Evolutionary conservation across 2,888 invertebrate genomes (phyloP), one percentile per base, ranked within the genome.

Genomic region (Sussaba pulchella): DNA sequence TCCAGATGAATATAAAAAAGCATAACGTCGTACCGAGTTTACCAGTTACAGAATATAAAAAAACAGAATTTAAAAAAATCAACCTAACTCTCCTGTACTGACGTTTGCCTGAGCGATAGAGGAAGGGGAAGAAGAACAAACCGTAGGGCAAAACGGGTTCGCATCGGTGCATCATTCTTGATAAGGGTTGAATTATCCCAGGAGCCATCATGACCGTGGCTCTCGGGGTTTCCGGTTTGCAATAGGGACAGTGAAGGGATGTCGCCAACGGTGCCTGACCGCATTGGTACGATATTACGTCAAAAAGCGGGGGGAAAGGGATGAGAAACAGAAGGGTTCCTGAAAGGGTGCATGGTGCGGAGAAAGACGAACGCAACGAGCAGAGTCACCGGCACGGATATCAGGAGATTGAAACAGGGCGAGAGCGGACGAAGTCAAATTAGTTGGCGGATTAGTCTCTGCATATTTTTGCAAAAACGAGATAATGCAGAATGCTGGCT

Each of bases 391-490:
- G 78, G 50, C 81, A 21, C 76, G 75, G 50, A 63, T 39, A 78
- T 76, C 47, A 19, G 54, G 64, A 76, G 74, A 75, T 61, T 79
- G 75, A 78, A 64, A 63, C 54, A 54, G 52, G 39, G 24, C 36
- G 76, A 75, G 52, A 69, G 70, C 64, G 74, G 75, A 52, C 76
- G 76, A 69, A 84, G 85, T 85, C 84, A 88, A 89, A 89, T 89
- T 88, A 89, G 88, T 86, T 87, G 85, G 84, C 87, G 89, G 89
- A 91, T 91, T 91, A 91, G 89, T 89, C 87, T 88, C 85, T 87
- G 87, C 89, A 89, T 88, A 89, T 89, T 90, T 91, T 91, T 89
- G 88, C 87, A 88, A 88, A 89, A 91, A 91, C 90, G 89, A 91
- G 90, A 89, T 91, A 91, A 91, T 89, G 90, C 88, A 90, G 91